Conservation (phyloP, 2,797 vertebrate genomes). For the Lerista edwardsae region DNA sequence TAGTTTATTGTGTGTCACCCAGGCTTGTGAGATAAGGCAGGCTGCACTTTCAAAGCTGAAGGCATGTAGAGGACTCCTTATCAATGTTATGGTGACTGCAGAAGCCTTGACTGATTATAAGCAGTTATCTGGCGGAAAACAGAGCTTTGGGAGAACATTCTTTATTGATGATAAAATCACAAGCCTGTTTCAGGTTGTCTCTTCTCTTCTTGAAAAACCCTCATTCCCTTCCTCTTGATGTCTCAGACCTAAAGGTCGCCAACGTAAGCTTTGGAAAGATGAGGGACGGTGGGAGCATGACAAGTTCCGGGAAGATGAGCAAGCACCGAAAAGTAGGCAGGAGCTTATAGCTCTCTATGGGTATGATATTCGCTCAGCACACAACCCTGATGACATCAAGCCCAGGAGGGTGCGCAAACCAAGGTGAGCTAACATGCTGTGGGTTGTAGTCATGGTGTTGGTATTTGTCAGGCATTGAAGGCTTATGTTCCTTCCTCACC, state of each 20-base stretch:
- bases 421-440: constrained; percentile 76
- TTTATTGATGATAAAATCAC: background rate
- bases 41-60: background rate
- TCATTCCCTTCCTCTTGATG: background rate
- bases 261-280: constrained; percentile 96
- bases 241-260: constrained; percentile 90
- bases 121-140: background rate
- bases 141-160: fast-evolving
- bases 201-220: background rate
- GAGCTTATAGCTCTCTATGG: constrained; percentile 95
- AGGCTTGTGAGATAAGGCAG: background rate
- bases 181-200: background rate
- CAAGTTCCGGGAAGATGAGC: constrained; percentile 94
- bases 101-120: background rate
- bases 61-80: background rate
- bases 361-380: constrained; percentile 92
- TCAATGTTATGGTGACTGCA: background rate
- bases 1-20: background rate
- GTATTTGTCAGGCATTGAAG: background rate
- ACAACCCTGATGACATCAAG: constrained; percentile 84
- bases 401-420: constrained; percentile 84
- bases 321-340: constrained; percentile 94
- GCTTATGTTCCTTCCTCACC: background rate
- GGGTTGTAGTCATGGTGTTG: background rate
- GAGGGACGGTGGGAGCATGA: constrained; percentile 97